These are phyloP conservation scores for Bufo gargarizans DNA, from an alignment of 2,113 vertebrate genomes.

Conservation along the genomic window DNA sequence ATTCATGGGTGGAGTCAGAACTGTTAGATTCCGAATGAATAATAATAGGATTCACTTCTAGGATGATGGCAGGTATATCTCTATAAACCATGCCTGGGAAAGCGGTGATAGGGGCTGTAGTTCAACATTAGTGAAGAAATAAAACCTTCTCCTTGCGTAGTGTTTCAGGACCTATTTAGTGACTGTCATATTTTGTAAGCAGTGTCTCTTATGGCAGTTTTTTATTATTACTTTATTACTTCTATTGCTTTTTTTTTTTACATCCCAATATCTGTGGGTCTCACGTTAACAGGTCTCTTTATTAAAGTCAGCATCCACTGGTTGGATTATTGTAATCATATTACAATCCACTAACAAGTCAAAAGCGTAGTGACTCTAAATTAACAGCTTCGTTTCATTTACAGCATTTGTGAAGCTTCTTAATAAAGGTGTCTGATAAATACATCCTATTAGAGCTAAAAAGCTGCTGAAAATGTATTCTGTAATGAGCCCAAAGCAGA, in stretches of 20 bases:
- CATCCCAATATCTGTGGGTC: not conserved
- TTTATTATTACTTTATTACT: not conserved
- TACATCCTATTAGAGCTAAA: slow-evolving; percentile 37
- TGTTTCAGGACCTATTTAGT: not conserved
- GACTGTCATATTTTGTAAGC: not conserved
- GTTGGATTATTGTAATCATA: slow-evolving; percentile 20
- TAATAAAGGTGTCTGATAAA: slow-evolving; percentile 32
- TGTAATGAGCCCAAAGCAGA: slow-evolving; percentile 13
- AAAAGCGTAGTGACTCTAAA: slow-evolving; percentile 28
- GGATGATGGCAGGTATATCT: not conserved
- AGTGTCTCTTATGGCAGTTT: not conserved
- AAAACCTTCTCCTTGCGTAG: not conserved
- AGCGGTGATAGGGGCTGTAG: not conserved
- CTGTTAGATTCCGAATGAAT: not conserved
- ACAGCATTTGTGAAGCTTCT: slow-evolving; percentile 39
- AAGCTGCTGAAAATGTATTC: slow-evolving; percentile 22
- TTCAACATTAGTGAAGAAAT: not conserved
- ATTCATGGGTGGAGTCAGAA: not conserved
- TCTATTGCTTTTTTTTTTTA: not conserved
- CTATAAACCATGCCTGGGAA: not conserved
- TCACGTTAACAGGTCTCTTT: slow-evolving; percentile 22
- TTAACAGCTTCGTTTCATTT: slow-evolving; percentile 40
- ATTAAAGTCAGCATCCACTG: slow-evolving; percentile 32
- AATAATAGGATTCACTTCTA: not conserved
- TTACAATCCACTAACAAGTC: slow-evolving; percentile 29